Base-by-base conservation (phyloP, 1,140 invertebrate species). In the Drosophila santomea region DNA sequence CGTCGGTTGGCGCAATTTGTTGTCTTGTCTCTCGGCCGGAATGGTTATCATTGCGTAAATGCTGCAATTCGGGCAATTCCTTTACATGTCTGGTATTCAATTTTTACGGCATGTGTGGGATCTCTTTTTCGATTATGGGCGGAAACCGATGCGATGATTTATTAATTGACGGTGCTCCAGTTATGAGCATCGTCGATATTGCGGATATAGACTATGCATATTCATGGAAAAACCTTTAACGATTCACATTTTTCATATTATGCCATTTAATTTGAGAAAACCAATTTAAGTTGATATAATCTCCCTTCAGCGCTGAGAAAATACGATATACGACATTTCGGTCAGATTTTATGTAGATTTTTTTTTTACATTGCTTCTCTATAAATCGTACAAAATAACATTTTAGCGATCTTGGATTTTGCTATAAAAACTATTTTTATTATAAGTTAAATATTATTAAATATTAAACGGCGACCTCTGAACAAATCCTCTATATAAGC, bases 11-110 rank as follows among this genome's bases (percentile, higher is more conserved):
- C 52, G 51, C 51, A 69, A 69, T 71, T 69, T 58, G 51, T 71
- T 69, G 67, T 35, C 67, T 23, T 48, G 64, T 41, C 51, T 32
- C 60, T 32, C 14, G 35, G 44, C 44, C 44, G 43, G 60, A 66
- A 64, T 66, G 63, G 60, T 28, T 50, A 64, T 39, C 43, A 66
- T 71, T 71, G 66, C 64, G 67, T 38, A 71, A 71, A 15, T 25
- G 28, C 28, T 4, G 67, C 67, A 17, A 32, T 7, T 47, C 59
- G 14, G 54, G 20, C 61, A 17, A 35, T 47, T 64, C 35, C 61
- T 57, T 5, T 28, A 36, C 36, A 39, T 57, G 35, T 25, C 25
- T 28, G 32, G 20, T 50, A 56, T 45, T 35, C 36, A 55, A 48
- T 68, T 36, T 10, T 39, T 36, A 41, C 61, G 48, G 23, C n/a